These are phyloP conservation scores for Phodopus roborovskii DNA, from an alignment of 2,113 vertebrate species.

Conservation along the genomic window DNA sequence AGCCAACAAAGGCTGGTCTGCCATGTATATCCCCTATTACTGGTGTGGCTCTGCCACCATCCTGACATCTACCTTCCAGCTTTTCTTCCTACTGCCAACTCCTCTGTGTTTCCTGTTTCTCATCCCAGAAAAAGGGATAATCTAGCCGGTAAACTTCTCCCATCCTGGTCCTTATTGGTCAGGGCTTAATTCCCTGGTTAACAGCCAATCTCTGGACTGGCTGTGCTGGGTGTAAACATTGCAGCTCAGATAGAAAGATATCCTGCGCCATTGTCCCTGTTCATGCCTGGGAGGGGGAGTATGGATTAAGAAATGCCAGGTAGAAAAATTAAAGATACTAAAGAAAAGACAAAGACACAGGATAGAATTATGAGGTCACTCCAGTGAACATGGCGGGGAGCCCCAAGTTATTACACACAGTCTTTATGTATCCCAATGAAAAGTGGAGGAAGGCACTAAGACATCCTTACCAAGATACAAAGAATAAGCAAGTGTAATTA, in stretches of 20 bases:
- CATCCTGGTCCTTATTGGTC: background rate
- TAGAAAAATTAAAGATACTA: no score
- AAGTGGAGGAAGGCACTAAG: no score
- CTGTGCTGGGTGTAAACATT: background rate
- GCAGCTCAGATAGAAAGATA: background rate
- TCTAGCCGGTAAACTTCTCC: background rate
- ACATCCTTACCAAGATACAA: no score
- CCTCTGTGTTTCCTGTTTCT: background rate
- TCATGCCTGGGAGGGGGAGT: no score
- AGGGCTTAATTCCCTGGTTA: background rate
- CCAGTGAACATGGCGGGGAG: no score
- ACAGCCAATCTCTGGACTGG: background rate
- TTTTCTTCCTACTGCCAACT: background rate
- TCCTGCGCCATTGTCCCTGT: background rate
- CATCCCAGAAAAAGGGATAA: background rate
- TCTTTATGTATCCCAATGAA: no score
- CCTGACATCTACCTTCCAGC: background rate
- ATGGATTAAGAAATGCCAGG: no score
- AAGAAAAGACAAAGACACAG: no score
- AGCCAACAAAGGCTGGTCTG: background rate
- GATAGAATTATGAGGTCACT: no score
- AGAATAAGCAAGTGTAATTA: no score
- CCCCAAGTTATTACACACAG: no score
- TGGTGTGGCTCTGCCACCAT: background rate
- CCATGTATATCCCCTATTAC: background rate